Percentiles rank a stretch among this genome's conserved stretches.
phyloP scores from a whole-genome alignment of 2,888 invertebrate genomes.

The Psylliodes chrysocephalus region DNA sequence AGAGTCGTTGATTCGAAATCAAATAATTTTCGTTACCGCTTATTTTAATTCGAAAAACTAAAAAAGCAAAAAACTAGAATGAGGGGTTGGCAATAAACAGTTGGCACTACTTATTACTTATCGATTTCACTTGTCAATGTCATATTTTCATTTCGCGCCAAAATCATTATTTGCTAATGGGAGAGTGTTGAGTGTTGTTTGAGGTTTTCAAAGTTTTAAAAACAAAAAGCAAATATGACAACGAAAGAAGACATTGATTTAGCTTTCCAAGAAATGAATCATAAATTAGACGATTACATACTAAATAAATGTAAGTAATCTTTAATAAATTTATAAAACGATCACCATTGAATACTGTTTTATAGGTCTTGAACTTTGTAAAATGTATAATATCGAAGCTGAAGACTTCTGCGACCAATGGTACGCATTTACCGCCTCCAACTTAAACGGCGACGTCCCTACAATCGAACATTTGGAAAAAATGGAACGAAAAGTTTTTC shows the following conservation, averaged over 20 bases:
- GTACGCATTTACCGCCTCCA: conserved; percentile 79
- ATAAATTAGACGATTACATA: conserved; percentile 65
- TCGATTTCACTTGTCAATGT: background rate
- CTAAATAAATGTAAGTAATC: conserved; percentile 69
- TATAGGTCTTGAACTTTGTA: conserved; percentile 72
- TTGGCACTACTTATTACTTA: background rate
- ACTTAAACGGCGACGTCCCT: conserved; percentile 72
- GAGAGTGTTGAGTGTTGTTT: background rate
- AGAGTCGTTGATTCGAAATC: no score
- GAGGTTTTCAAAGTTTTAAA: background rate
- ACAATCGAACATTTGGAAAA: conserved; percentile 69
- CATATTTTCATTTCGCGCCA: conserved; percentile 29
- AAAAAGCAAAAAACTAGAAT: no score
- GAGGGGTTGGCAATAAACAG: no score
- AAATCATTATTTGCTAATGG: conserved; percentile 8
- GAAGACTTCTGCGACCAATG: conserved; percentile 81
- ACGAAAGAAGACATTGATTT: conserved; percentile 46
- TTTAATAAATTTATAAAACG: conserved; percentile 4
- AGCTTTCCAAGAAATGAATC: conserved; percentile 53
- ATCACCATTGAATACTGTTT: no score
- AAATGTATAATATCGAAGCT: conserved; percentile 71
- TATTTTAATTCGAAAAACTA: no score
- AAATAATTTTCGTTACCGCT: no score
- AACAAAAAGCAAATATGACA: no score
- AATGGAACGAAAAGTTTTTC: conserved; percentile 75